Evolutionary conservation across 2,113 vertebrate genomes (phyloP).

Genomic region (Paramormyrops kingsleyae): DNA sequence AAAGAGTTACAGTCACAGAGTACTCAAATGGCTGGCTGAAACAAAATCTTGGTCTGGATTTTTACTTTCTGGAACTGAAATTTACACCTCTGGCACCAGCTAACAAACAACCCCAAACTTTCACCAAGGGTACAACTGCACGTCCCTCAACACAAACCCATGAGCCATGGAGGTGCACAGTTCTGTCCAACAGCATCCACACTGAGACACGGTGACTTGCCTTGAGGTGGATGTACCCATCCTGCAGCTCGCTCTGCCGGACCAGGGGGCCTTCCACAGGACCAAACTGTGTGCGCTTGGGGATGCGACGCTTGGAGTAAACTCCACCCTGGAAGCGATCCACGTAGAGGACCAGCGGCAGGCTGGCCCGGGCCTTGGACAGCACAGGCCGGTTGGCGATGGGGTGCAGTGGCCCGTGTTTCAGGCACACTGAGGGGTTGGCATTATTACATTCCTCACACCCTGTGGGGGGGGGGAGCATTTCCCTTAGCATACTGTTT

Average conservation of each 20-base stretch:
- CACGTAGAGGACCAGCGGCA: constrained; percentile 86
- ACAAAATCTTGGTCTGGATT: not conserved
- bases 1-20: not conserved
- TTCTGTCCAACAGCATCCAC: not conserved
- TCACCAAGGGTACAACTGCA: not conserved
- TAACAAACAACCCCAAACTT: not conserved
- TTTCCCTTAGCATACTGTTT: not conserved
- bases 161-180: not conserved
- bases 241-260: constrained; percentile 73
- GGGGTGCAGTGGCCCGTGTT: constrained; percentile 85
- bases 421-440: constrained; percentile 77
- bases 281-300: constrained; percentile 93
- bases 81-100: not conserved
- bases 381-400: constrained; percentile 87
- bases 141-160: not conserved
- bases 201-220: constrained; percentile 45
- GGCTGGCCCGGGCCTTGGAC: constrained; percentile 85
- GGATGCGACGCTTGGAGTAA: constrained; percentile 90
- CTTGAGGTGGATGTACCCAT: constrained; percentile 86
- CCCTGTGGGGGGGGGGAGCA: constrained; percentile 59
- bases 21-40: not conserved
- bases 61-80: not conserved
- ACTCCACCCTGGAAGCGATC: constrained; percentile 89
- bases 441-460: constrained; percentile 90
- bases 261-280: constrained; percentile 87